A percentile compares a stretch with the other conserved stretches of the same genome.
Evolutionary conservation across 2,113 vertebrate genomes (phyloP).

Genomic region (Junco hyemalis): DNA sequence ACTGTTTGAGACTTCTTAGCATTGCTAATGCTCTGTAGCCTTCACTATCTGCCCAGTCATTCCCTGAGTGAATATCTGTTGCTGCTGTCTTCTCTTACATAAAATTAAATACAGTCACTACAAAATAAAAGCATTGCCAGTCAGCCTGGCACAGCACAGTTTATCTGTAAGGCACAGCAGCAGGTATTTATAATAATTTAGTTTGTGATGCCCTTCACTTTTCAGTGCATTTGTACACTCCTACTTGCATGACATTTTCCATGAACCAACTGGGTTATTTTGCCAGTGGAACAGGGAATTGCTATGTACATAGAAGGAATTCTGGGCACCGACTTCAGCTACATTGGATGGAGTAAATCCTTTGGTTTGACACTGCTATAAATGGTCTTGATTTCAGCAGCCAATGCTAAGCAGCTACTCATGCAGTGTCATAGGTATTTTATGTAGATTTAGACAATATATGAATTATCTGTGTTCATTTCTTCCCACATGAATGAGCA

Average conservation of each 20-base stretch:
- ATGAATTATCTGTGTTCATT: not conserved
- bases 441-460: not conserved
- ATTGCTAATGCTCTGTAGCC: constrained; percentile 24
- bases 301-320: not conserved
- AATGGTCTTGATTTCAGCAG: not conserved
- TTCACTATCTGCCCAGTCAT: constrained; percentile 26
- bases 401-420: not conserved
- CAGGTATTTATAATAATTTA: not conserved
- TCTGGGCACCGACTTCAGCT: not conserved
- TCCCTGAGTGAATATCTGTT: not conserved
- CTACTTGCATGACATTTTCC: not conserved
- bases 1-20: constrained; percentile 8
- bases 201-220: not conserved
- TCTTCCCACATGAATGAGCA: not conserved
- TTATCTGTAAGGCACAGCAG: not conserved
- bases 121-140: not conserved
- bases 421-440: not conserved
- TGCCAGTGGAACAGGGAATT: not conserved
- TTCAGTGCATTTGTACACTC: not conserved
- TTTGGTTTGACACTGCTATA: not conserved
- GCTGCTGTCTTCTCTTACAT: not conserved
- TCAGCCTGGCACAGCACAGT: not conserved
- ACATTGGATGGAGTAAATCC: not conserved
- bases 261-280: not conserved
- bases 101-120: not conserved